Conservation (phyloP, 2,888 invertebrate species). For the Hirtodrosophila alboralis region DNA sequence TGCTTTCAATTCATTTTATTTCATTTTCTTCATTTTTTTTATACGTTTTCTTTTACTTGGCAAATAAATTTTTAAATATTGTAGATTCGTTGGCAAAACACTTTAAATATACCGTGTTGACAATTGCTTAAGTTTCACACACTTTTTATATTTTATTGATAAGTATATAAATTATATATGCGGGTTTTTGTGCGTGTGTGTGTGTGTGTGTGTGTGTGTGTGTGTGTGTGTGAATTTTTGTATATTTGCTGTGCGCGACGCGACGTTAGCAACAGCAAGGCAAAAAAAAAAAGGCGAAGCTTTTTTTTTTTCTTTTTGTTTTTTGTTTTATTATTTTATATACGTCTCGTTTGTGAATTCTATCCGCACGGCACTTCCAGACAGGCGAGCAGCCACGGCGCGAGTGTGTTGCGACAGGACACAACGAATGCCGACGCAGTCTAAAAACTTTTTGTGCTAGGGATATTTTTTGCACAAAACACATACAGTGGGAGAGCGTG, state of each 20-base stretch:
- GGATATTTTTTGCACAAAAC: conserved; percentile 55
- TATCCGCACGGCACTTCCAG: conserved; percentile 74
- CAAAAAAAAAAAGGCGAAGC: conserved; percentile 45
- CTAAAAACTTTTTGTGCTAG: conserved; percentile 56
- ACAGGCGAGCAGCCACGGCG: conserved; percentile 75
- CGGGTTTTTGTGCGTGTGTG: conserved; percentile 20
- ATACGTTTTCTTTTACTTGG: conserved; percentile 7
- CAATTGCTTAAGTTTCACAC: conserved; percentile 37
- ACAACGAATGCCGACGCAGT: conserved; percentile 61
- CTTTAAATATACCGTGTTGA: conserved; percentile 21
- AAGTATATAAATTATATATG: conserved; percentile 49
- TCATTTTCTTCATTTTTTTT: conserved; percentile 34
- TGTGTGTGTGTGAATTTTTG: conserved; percentile 15
- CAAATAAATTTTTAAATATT: no score
- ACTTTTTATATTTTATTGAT: conserved; percentile 28
- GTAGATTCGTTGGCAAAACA: conserved; percentile 34
- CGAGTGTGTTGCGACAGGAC: conserved; percentile 66
- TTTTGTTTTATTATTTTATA: conserved; percentile 9
- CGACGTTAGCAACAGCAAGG: conserved; percentile 68
- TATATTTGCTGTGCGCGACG: conserved; percentile 52
- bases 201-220: conserved; percentile 5
- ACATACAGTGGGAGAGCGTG: conserved; percentile 21
- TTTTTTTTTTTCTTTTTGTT: conserved; percentile 26
- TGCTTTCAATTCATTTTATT: no score
- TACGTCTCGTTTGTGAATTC: conserved; percentile 25